Conservation (phyloP, 2,888 invertebrate species). For the Zele albiditarsus region DNA sequence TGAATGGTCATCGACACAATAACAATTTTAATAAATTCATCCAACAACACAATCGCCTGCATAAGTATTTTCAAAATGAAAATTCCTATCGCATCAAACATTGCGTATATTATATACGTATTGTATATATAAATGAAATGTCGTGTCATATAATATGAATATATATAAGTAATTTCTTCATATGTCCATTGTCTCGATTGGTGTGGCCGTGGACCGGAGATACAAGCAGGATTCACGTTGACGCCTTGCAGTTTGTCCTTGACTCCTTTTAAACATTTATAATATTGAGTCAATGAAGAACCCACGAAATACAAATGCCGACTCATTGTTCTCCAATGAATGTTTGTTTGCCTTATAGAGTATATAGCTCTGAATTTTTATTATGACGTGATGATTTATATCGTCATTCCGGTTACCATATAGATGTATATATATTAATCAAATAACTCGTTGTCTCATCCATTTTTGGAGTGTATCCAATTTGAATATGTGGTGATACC, state of each 20-base stretch:
- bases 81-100: not conserved
- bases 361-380: not conserved
- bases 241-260: constrained; percentile 39
- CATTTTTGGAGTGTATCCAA: no score
- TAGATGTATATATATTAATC: no score
- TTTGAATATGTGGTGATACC: no score
- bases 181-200: constrained; percentile 40
- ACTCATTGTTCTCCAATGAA: constrained; percentile 31
- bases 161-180: constrained; percentile 15
- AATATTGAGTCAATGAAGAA: constrained; percentile 19
- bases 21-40: not conserved
- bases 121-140: not conserved
- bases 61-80: not conserved
- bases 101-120: not conserved
- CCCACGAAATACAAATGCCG: constrained; percentile 35
- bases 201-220: constrained; percentile 38
- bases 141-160: constrained; percentile 2
- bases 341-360: constrained; percentile 21
- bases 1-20: not conserved
- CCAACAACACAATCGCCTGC: not conserved
- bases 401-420: not conserved
- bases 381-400: constrained; percentile 1
- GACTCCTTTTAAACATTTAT: constrained; percentile 40
- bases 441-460: no score
- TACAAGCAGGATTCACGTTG: constrained; percentile 34